Conservation (phyloP, 1,140 invertebrate genomes). For the Paraescarpia echinospica region DNA sequence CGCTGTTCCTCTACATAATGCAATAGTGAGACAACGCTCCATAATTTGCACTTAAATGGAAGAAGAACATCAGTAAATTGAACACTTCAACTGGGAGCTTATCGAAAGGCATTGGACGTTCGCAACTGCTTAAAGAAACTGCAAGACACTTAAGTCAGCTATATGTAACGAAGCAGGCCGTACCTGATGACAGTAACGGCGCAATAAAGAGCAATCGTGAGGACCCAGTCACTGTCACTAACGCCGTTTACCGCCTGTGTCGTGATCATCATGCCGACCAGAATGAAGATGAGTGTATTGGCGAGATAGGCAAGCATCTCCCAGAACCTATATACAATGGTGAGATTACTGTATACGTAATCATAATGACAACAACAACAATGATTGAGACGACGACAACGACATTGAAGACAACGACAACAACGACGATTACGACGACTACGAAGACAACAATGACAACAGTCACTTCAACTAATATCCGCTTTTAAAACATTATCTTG, state of each 20-base stretch:
- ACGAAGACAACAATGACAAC: conserved; percentile 18
- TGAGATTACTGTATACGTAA: not conserved
- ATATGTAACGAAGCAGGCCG: not conserved
- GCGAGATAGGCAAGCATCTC: conserved; percentile 59
- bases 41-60: too few species aligned
- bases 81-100: too few species aligned
- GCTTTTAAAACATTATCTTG: too few species aligned
- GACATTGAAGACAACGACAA: not conserved
- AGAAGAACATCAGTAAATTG: too few species aligned
- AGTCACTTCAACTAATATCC: too few species aligned
- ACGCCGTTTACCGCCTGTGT: conserved; percentile 43
- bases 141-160: too few species aligned
- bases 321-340: conserved; percentile 53
- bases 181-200: conserved; percentile 54
- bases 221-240: conserved; percentile 49
- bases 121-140: too few species aligned
- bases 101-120: too few species aligned
- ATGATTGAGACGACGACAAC: not conserved
- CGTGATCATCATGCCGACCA: conserved; percentile 59
- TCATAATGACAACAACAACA: not conserved
- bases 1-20: too few species aligned
- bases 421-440: not conserved
- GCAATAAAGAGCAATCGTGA: conserved; percentile 53
- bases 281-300: conserved; percentile 61
- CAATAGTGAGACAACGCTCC: too few species aligned